Base-by-base conservation (phyloP, 2,888 invertebrate genomes). In the Drosophila anomelani region DNA sequence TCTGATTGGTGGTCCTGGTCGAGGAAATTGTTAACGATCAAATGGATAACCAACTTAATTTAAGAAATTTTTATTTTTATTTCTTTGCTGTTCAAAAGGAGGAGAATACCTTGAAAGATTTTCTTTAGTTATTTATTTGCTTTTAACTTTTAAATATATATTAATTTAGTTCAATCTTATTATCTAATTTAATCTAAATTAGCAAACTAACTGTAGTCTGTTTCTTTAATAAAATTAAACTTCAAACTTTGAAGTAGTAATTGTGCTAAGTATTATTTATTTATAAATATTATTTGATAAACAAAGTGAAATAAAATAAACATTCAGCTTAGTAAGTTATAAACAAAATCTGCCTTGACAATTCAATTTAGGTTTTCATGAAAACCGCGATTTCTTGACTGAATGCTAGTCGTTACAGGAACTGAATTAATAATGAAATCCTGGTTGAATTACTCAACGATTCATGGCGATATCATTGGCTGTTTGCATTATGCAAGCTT, bases 401-500 rank as follows among this genome's bases (percentile, higher is more conserved):
- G 9, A 51, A 34, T 51, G 9, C 51, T 34, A 34, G 34, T 51
- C 34, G 51, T 51, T 51, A 51, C 15, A 20, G 34, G 15, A 20
- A 34, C 43, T 46, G 20, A 41, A 54, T 43, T 56, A 43, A 41
- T 61, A 43, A 56, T 57, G 20, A 43, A 51, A 51, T 51, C 51
- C 36, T 38, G 29, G 58, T 29, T 38, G 26, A 43, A 57, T 62
- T 57, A 36, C 44, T 32, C 10, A 34, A 34, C 34, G 57, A 43
- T 61, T 61, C 58, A 61, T 62, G 68, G 46, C 68, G 46, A 62
- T 63, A 62, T 63, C 63, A 63, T 63, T 63, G 63, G 62, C 62
- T 63, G 63, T 63, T 68, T 68, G 68, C 29, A 68, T 68, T 68
- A 68, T 68, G 67, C 68, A 68, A 68, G 68, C 55, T 10, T 41